A percentile compares a stretch with the other conserved stretches of the same genome.
These are phyloP conservation scores for Lordiphosa clarofinis DNA, from an alignment of 1,140 invertebrate species.

Conservation along the genomic window DNA sequence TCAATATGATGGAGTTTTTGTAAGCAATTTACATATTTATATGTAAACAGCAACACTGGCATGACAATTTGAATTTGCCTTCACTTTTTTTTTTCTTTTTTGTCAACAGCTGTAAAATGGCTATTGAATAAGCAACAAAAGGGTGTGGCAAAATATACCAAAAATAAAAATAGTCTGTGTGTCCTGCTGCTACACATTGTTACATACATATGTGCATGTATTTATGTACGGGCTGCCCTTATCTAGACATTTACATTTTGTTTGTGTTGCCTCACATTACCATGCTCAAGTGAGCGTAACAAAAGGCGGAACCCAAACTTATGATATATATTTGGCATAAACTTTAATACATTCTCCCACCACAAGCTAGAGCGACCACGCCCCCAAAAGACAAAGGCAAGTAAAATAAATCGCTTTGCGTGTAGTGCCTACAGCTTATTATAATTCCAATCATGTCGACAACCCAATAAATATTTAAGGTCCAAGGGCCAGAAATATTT, in stretches of 20 bases:
- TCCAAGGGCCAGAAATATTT: slow-evolving; percentile 45
- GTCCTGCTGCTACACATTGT: background rate
- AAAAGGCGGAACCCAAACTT: slow-evolving; percentile 38
- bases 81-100: slow-evolving; percentile 16
- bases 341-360: slow-evolving; percentile 1
- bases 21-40: background rate
- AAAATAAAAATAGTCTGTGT: background rate
- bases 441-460: slow-evolving; percentile 64
- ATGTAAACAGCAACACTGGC: background rate
- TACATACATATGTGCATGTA: background rate
- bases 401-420: slow-evolving; percentile 34
- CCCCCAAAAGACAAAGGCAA: slow-evolving; percentile 32
- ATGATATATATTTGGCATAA: slow-evolving; percentile 36
- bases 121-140: slow-evolving; percentile 10
- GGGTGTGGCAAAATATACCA: background rate
- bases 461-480: slow-evolving; percentile 18
- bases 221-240: slow-evolving; percentile 1
- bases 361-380: slow-evolving; percentile 9
- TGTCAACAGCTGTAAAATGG: slow-evolving; percentile 29
- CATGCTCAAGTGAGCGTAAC: slow-evolving; percentile 42
- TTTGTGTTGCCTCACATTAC: slow-evolving; percentile 28
- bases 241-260: slow-evolving; percentile 29
- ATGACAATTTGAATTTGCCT: background rate
- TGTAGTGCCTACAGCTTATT: slow-evolving; percentile 43
- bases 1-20: too few relatives aligned